These are phyloP conservation scores for Crepidodera aurea DNA, from an alignment of 2,888 invertebrate species.

Conservation along the genomic window DNA sequence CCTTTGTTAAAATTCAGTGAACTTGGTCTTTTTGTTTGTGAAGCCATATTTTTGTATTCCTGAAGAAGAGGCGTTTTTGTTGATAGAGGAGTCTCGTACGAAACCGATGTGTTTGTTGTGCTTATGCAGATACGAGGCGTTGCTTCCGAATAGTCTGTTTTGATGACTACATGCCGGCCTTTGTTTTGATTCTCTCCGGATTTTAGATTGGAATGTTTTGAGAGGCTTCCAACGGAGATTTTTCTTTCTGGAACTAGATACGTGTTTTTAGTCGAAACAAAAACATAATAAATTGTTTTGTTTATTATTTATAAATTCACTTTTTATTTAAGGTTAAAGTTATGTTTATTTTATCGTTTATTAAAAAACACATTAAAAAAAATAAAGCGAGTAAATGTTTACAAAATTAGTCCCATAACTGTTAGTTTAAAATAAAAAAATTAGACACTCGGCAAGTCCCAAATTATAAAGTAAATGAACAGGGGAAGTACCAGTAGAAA, in stretches of 20 bases:
- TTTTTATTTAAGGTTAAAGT: too few relatives aligned
- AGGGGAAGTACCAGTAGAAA: too few relatives aligned
- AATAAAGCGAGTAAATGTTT: too few relatives aligned
- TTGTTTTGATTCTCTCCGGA: conserved; percentile 44
- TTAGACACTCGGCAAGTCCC: too few relatives aligned
- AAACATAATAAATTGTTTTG: too few relatives aligned
- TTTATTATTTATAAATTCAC: too few relatives aligned
- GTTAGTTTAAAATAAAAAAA: too few relatives aligned
- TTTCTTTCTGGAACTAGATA: conserved; percentile 51
- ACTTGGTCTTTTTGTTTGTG: conserved; percentile 50
- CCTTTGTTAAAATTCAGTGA: conserved; percentile 50
- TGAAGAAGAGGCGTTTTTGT: conserved; percentile 44
- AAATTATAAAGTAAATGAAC: too few relatives aligned
- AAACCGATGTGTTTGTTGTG: conserved; percentile 42
- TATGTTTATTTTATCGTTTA: too few relatives aligned
- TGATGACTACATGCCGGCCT: conserved; percentile 55
- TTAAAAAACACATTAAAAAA: too few relatives aligned
- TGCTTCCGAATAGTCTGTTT: conserved; percentile 47
- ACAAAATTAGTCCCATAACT: too few relatives aligned
- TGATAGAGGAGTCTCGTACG: conserved; percentile 45
- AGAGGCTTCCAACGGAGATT: conserved; percentile 45
- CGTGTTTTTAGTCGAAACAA: too few relatives aligned
- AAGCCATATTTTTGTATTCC: conserved; percentile 44
- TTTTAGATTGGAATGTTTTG: conserved; percentile 46
- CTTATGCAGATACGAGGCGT: conserved; percentile 46